Percentiles rank a stretch among this genome's conserved stretches.
These are phyloP conservation scores for Phalanger gymnotis DNA, from an alignment of 2,797 vertebrate species.

Conservation along the genomic window DNA sequence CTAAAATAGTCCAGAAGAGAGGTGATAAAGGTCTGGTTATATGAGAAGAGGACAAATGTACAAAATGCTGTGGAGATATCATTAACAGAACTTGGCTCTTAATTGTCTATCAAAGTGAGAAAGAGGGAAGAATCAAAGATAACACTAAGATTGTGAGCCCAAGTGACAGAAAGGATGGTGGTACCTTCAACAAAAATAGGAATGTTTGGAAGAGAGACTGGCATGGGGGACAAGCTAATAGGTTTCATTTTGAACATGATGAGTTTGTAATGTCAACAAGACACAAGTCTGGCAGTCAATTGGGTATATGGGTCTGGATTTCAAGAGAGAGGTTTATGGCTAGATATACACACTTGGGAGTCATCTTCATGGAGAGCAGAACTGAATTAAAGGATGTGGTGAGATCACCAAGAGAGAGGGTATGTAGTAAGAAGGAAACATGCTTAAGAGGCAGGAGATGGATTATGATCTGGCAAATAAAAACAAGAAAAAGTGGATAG, in stretches of 20 bases:
- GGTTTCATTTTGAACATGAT: neutral
- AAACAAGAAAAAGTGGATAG: neutral
- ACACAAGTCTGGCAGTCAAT: too few species aligned
- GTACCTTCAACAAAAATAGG: neutral
- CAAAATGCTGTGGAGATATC: neutral
- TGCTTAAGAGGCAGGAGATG: too few species aligned
- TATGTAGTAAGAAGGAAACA: neutral
- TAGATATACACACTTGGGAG: neutral
- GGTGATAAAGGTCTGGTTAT: neutral
- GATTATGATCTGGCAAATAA: neutral
- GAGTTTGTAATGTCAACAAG: accelerated
- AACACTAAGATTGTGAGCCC: too few species aligned
- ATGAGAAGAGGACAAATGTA: neutral
- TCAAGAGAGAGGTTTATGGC: neutral
- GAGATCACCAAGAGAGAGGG: neutral
- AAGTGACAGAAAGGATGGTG: neutral
- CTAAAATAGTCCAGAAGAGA: too few species aligned
- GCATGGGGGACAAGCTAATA: too few species aligned
- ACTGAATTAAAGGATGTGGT: neutral
- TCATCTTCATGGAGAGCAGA: neutral
- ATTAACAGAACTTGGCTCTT: neutral
- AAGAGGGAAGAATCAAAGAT: neutral
- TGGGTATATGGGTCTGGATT: neutral
- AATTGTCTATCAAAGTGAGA: too few species aligned
- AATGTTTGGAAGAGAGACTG: too few species aligned